Percentiles rank a stretch among this genome's conserved stretches.
These are phyloP conservation scores for Archegozetes longisetosus DNA, from an alignment of 1,140 invertebrate species.

Conservation along the genomic window DNA sequence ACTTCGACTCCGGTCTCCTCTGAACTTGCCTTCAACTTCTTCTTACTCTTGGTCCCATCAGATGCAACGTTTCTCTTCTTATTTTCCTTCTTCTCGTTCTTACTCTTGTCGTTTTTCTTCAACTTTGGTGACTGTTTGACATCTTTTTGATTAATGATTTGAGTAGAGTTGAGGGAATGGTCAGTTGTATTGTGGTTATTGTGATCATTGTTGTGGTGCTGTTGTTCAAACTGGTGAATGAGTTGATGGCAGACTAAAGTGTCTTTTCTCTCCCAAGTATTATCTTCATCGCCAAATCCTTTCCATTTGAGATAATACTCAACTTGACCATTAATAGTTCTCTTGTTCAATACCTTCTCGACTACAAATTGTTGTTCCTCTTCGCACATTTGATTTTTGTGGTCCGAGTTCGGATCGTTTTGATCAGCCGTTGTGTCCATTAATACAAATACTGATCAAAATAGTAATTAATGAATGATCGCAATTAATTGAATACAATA, in stretches of 20 bases:
- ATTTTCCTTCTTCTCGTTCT: neutral
- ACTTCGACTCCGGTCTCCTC: too few species aligned
- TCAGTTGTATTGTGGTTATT: neutral
- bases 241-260: too few species aligned
- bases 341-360: constrained; percentile 8
- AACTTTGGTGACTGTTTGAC: neutral
- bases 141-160: neutral
- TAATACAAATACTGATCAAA: too few species aligned
- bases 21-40: neutral
- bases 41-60: neutral
- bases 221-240: too few species aligned
- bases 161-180: neutral
- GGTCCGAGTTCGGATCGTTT: too few species aligned
- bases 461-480: too few species aligned
- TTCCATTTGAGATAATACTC: constrained; percentile 73
- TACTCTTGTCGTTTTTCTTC: neutral
- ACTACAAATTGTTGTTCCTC: constrained; percentile 11
- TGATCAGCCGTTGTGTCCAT: too few species aligned
- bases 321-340: constrained; percentile 26
- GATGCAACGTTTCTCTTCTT: neutral
- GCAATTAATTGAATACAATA: too few species aligned
- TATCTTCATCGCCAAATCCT: constrained; percentile 46
- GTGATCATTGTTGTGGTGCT: too few species aligned
- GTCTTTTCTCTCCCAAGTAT: constrained; percentile 88
- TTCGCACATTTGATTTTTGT: too few species aligned